Base-by-base conservation (phyloP, 1,140 invertebrate genomes). In the Prorops nasuta region DNA sequence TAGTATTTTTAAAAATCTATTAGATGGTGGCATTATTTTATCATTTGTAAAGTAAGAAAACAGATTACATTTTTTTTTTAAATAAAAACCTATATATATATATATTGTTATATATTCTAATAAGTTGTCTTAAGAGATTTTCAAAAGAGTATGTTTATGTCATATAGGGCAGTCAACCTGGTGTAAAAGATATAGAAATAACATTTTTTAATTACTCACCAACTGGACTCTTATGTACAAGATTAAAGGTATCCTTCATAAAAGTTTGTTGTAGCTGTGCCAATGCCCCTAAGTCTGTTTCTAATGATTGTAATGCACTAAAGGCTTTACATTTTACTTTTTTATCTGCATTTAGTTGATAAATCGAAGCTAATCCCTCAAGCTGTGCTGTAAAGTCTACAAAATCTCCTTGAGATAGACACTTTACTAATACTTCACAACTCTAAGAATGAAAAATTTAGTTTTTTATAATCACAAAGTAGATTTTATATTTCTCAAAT, bases 281-380 rank as follows among this genome's bases (percentile, higher is more conserved):
- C 48, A 97, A 71, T 31, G 85, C 87, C 51, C 84, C 86, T n/a
- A 98, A 79, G 80, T 98, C 95, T 22, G 86, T 84, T 80, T 98
- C 95, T 46, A 98, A 77, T 14, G 92, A 92, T 66, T 94, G 90
- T 17, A 98, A 75, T 17, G 94, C 92, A 66, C 90, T 87, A 67
- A 92, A 97, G 3, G 92, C 92, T 79, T 96, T 96, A 39, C 87
- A 89, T 77, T 97, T 98, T 1, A 91, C 85, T 78, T 94, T 96
- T 68, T 95, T 95, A 66, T 98, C 94, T 8, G 92, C 92, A 77
- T 94, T 94, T 12, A 97, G 77, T 71, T 95, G 91, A 73, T 97
- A 98, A 54, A 97, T 95, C 2, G 92, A 89, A 31, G 87, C 86
- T 24, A 98, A 81, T 3, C 92, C 94, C 78, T 96, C 91, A 3